Percentiles rank a stretch among this genome's conserved stretches.
phyloP scores from a whole-genome alignment of 2,113 vertebrate genomes.

The Xenus cinereus region DNA sequence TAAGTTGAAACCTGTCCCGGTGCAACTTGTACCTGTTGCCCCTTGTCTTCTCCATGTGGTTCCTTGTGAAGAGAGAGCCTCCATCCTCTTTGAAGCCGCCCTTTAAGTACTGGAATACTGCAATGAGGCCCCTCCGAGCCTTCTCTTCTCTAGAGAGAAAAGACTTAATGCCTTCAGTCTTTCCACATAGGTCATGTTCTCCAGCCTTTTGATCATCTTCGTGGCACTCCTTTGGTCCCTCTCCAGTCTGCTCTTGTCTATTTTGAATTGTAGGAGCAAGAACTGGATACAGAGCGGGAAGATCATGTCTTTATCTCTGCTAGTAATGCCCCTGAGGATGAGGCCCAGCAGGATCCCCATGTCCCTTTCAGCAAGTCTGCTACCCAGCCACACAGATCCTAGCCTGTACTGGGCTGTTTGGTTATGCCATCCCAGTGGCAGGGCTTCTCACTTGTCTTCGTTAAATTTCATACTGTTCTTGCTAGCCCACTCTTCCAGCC shows the following conservation, averaged over 20 bases:
- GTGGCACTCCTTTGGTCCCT: not conserved
- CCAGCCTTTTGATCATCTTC: not conserved
- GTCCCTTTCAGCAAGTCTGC: not conserved
- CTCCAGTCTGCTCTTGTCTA: not conserved
- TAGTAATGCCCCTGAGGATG: rapidly evolving
- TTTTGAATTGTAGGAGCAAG: not conserved
- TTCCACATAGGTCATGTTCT: not conserved
- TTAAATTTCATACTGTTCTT: not conserved
- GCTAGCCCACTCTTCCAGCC: not conserved
- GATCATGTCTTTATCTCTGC: not conserved
- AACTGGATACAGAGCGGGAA: not conserved
- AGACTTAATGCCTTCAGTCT: not conserved
- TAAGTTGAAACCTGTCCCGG: rapidly evolving
- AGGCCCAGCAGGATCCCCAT: rapidly evolving
- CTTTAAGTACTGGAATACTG: not conserved
- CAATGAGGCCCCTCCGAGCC: rapidly evolving
- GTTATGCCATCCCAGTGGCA: not conserved
- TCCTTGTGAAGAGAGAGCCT: not conserved
- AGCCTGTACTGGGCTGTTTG: not conserved
- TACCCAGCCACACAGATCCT: not conserved
- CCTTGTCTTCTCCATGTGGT: not conserved
- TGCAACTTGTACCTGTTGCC: not conserved
- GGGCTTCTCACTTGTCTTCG: not conserved
- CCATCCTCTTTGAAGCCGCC: not conserved
- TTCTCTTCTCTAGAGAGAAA: not conserved